Conservation (phyloP, 1,140 invertebrate species). For the Antheraea pernyi region DNA sequence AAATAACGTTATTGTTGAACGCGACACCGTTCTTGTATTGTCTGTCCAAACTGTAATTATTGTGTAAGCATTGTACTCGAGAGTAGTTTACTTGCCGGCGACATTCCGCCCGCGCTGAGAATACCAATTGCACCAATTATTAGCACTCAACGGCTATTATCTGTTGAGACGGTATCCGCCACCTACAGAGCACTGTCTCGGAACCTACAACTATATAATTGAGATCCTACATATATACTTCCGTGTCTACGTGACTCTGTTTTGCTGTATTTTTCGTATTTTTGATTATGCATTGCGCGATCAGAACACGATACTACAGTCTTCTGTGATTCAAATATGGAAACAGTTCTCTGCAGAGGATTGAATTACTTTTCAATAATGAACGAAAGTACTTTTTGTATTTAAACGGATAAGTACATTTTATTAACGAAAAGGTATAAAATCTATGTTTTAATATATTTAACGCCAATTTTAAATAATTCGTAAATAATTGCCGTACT, state of each 20-base stretch:
- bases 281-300: background rate
- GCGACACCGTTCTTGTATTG: background rate
- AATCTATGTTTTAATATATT: too few relatives aligned
- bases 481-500: too few relatives aligned
- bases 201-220: conserved; percentile 21
- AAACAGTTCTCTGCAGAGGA: background rate
- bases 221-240: background rate
- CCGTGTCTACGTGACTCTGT: background rate
- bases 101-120: conserved; percentile 11
- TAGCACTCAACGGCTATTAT: conserved; percentile 23
- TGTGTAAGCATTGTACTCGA: conserved; percentile 11
- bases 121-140: conserved; percentile 42
- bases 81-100: conserved; percentile 8
- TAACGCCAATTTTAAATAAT: too few relatives aligned
- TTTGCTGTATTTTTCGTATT: background rate
- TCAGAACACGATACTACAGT: background rate
- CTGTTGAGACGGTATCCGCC: conserved; percentile 13
- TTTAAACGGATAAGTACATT: too few relatives aligned
- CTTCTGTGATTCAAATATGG: background rate
- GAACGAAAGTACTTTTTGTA: too few relatives aligned
- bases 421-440: too few relatives aligned
- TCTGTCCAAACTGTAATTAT: background rate
- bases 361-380: too few relatives aligned
- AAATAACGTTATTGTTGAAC: background rate
- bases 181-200: conserved; percentile 16